These are phyloP conservation scores for Drosophila parabipectinata DNA, from an alignment of 1,140 invertebrate species.

Conservation along the genomic window DNA sequence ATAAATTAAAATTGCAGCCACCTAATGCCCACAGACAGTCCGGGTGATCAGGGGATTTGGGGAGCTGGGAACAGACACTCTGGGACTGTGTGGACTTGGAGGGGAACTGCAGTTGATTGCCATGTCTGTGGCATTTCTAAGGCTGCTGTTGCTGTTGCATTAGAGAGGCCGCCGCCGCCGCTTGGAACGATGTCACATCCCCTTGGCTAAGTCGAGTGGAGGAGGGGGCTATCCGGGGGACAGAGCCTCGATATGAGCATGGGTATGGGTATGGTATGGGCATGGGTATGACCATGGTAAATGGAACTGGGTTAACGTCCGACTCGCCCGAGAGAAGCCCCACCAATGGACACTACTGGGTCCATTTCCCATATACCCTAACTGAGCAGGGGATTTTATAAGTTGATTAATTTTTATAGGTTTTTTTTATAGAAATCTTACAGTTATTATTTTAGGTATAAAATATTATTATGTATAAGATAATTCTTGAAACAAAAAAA, in stretches of 20 bases:
- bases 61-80: conserved; percentile 22
- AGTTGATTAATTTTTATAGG: neutral
- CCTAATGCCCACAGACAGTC: conserved; percentile 52
- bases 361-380: conserved; percentile 29
- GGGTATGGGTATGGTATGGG: conserved; percentile 3
- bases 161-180: conserved; percentile 46
- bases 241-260: neutral
- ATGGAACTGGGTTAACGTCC: conserved; percentile 72
- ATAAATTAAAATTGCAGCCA: conserved; percentile 65
- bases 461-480: no score
- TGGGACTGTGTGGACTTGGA: conserved; percentile 4
- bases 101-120: conserved; percentile 39
- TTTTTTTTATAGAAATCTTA: neutral
- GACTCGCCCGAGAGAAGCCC: conserved; percentile 53
- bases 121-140: conserved; percentile 58
- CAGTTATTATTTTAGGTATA: no score
- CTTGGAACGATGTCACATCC: conserved; percentile 42
- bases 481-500: no score
- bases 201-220: conserved; percentile 1
- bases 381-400: neutral
- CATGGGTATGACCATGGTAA: conserved; percentile 29
- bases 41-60: conserved; percentile 14
- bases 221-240: neutral
- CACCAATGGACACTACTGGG: conserved; percentile 29
- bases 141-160: conserved; percentile 57